phyloP scores from a whole-genome alignment of 2,113 vertebrate genomes.

The Eudyptes chrysolophus region DNA sequence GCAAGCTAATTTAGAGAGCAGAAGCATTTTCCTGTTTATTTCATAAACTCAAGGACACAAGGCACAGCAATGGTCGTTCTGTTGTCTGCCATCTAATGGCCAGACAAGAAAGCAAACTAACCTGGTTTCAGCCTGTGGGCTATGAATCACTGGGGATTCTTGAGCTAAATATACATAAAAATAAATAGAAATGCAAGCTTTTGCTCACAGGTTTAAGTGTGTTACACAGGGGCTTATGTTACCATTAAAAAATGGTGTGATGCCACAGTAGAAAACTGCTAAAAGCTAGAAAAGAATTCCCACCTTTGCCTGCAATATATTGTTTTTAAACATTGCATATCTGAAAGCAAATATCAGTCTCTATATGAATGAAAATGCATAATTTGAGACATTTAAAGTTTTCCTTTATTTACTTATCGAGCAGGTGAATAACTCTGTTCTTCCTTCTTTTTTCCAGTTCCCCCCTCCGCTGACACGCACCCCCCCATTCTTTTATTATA shows the following conservation, averaged over 20 bases:
- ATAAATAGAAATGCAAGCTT: not conserved
- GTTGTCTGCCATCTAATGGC: constrained; percentile 60
- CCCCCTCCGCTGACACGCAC: not conserved
- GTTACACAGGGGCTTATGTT: not conserved
- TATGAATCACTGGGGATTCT: not conserved
- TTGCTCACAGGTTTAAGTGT: not conserved
- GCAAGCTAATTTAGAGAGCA: not conserved
- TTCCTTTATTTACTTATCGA: not conserved
- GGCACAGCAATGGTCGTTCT: not conserved
- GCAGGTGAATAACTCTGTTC: not conserved
- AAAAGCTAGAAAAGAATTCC: not conserved
- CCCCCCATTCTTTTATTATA: not conserved
- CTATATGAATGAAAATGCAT: not conserved
- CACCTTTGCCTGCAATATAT: not conserved
- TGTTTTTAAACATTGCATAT: not conserved
- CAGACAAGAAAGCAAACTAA: not conserved
- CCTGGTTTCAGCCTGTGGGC: not conserved
- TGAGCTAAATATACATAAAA: not conserved
- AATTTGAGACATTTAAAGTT: not conserved
- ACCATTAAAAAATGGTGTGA: not conserved
- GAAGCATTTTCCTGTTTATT: not conserved
- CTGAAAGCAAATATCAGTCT: not conserved
- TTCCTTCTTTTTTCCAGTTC: not conserved
- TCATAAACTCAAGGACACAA: not conserved
- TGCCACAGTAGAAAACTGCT: not conserved